These are phyloP conservation scores for Pyrocoelia pectoralis DNA, from an alignment of 2,888 invertebrate species.

Conservation along the genomic window DNA sequence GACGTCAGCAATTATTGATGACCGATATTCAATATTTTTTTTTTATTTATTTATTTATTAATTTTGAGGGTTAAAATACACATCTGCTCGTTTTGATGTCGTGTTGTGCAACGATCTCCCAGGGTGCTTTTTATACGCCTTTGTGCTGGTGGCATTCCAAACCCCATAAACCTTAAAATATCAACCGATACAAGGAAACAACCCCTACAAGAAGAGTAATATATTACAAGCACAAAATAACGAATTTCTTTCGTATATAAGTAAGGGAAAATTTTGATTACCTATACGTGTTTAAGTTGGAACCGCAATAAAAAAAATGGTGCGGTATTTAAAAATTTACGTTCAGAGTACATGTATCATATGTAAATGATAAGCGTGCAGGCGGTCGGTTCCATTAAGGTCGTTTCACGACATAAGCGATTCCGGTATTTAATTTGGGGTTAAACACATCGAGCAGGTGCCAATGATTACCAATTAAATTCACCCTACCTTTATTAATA, in stretches of 20 bases:
- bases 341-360: background rate
- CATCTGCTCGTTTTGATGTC: constrained; percentile 24
- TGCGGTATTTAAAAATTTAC: background rate
- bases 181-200: constrained; percentile 13
- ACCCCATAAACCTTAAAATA: constrained; percentile 18
- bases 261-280: background rate
- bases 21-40: background rate
- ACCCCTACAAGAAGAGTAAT: constrained; percentile 14
- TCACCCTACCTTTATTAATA: constrained; percentile 11
- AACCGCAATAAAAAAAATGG: no score
- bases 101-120: constrained; percentile 23
- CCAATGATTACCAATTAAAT: constrained; percentile 32
- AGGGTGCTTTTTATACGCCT: constrained; percentile 18
- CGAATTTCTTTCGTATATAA: constrained; percentile 4
- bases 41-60: constrained; percentile 21
- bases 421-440: constrained; percentile 24
- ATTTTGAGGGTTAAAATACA: constrained; percentile 22
- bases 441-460: constrained; percentile 29
- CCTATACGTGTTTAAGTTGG: background rate
- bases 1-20: constrained; percentile 1
- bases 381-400: background rate
- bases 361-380: constrained; percentile 17
- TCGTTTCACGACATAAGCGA: constrained; percentile 8
- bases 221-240: constrained; percentile 18
- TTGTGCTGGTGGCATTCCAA: constrained; percentile 15